phyloP scores from a whole-genome alignment of 1,140 invertebrate genomes.

The Papilio xuthus region DNA sequence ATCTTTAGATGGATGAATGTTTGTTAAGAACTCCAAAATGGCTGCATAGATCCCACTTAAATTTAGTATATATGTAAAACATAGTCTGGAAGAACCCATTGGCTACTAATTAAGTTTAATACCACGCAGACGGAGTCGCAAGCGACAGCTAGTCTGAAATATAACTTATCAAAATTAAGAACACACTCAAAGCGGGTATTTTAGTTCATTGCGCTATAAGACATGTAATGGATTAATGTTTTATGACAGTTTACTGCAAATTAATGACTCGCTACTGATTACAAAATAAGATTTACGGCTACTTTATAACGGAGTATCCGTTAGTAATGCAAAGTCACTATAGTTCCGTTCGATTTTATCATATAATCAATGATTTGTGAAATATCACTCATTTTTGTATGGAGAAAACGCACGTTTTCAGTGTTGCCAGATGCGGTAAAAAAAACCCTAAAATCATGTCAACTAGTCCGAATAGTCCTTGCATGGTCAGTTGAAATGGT shows the following conservation, averaged over 20 bases:
- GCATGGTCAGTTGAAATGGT: neutral
- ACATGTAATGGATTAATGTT: slow-evolving; percentile 11
- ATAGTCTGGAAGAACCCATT: no score
- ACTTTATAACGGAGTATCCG: neutral
- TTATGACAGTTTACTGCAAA: neutral
- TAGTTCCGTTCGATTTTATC: slow-evolving; percentile 5
- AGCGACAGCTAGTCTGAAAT: no score
- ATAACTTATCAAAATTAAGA: neutral
- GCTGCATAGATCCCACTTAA: no score
- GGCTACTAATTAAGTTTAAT: no score
- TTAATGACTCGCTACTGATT: slow-evolving; percentile 7
- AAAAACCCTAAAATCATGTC: neutral
- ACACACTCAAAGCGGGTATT: neutral
- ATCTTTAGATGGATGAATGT: no score
- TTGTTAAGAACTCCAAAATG: no score
- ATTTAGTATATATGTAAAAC: no score
- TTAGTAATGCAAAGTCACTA: slow-evolving; percentile 18
- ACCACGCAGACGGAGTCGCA: no score
- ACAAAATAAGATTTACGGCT: slow-evolving; percentile 1
- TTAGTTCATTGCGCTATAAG: neutral
- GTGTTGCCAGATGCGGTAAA: neutral
- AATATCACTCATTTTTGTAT: neutral
- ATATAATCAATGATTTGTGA: neutral
- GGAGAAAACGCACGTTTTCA: neutral
- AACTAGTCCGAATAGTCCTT: neutral